phyloP scores from a whole-genome alignment of 1,140 invertebrate genomes.

The Carposina sasakii region DNA sequence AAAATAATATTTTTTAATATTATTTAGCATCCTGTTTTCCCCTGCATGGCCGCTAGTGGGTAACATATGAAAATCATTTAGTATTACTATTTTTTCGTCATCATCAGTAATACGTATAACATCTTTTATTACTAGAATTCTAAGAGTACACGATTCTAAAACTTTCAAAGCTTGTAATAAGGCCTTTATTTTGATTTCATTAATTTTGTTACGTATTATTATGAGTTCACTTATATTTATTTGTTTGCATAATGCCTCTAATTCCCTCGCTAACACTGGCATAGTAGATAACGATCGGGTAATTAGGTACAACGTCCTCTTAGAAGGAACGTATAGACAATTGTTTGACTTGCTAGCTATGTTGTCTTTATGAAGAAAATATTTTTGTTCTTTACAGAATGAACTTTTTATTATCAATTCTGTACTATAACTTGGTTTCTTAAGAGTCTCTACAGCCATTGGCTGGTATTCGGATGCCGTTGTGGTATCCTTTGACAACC shows the following conservation, averaged over 20 bases:
- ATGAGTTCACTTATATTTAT: not conserved
- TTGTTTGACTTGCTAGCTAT: not conserved
- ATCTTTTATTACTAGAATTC: not conserved
- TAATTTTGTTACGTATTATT: not conserved
- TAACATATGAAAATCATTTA: slow-evolving; percentile 5
- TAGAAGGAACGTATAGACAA: not conserved
- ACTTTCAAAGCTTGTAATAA: not conserved
- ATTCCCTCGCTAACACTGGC: not conserved
- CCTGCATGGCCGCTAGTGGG: slow-evolving; percentile 4
- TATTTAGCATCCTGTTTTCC: not conserved
- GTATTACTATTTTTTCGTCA: not conserved
- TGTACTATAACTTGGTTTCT: not conserved
- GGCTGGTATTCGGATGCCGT: not conserved
- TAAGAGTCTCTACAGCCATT: not conserved
- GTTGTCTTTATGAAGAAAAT: not conserved
- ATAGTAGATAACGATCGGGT: not conserved
- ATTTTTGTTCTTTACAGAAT: not conserved
- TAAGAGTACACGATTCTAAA: not conserved
- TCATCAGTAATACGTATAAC: not conserved
- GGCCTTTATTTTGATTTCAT: not conserved
- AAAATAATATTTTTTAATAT: slow-evolving; percentile 4
- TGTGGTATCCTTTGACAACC: not conserved
- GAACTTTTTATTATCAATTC: not conserved
- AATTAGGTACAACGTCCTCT: not conserved
- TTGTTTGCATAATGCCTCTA: not conserved